phyloP scores from a whole-genome alignment of 2,888 invertebrate genomes.

The Cephus sareptanus region DNA sequence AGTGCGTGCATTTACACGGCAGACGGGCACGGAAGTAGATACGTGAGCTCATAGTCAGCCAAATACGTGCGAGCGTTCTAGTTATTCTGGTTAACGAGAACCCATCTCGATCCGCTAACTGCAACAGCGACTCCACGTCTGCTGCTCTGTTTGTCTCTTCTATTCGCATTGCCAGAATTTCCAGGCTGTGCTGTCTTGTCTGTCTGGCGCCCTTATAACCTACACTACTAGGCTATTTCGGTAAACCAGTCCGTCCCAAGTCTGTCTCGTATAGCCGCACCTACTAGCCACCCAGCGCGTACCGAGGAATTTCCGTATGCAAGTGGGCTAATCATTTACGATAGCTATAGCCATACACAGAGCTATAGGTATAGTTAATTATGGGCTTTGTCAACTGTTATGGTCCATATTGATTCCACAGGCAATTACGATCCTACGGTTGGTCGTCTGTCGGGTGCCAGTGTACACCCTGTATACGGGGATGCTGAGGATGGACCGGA shows the following conservation, averaged over 20 bases:
- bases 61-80: background rate
- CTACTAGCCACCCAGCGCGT: background rate
- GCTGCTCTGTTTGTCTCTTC: background rate
- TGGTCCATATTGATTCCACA: background rate
- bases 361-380: background rate
- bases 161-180: conserved; percentile 21
- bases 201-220: conserved; percentile 33
- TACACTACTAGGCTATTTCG: background rate
- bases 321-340: background rate
- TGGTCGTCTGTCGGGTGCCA: background rate
- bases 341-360: too few species aligned
- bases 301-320: background rate
- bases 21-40: background rate
- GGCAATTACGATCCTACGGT: background rate
- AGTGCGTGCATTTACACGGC: background rate
- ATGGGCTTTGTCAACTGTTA: background rate
- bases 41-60: background rate
- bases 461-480: background rate
- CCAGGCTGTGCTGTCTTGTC: conserved; percentile 48
- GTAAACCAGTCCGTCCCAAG: background rate
- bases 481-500: background rate
- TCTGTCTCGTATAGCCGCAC: background rate
- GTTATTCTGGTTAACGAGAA: background rate
- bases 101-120: background rate
- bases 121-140: background rate